A percentile compares a stretch with the other conserved stretches of the same genome.
Conservation (phyloP, 2,888 invertebrate species). For the Uloborus plumipes region DNA sequence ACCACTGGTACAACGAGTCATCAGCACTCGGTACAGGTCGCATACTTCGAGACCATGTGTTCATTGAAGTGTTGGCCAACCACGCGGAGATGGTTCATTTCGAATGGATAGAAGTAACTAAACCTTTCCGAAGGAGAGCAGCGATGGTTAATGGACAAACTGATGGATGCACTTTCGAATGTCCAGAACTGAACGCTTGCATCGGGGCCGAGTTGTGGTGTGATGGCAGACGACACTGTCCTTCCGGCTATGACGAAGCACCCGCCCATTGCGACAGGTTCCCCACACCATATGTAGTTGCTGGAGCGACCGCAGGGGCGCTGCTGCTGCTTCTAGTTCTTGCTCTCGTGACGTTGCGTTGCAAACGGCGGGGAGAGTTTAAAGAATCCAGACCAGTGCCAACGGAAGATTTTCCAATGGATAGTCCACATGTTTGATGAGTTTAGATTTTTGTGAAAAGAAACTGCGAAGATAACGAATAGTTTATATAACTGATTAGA, state of each 20-base stretch:
- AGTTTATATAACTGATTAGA: no score
- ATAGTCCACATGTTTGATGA: constrained; percentile 57
- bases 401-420: constrained; percentile 63
- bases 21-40: constrained; percentile 67
- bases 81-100: constrained; percentile 57
- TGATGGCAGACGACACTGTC: constrained; percentile 84
- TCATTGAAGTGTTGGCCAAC: constrained; percentile 64
- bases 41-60: constrained; percentile 73
- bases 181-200: constrained; percentile 85
- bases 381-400: constrained; percentile 61
- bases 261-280: constrained; percentile 72
- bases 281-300: constrained; percentile 59
- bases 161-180: constrained; percentile 80
- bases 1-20: constrained; percentile 66
- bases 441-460: no score
- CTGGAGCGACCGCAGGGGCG: constrained; percentile 42
- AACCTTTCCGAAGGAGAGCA: constrained; percentile 63
- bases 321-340: constrained; percentile 38
- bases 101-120: constrained; percentile 65
- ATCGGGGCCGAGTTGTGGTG: constrained; percentile 85
- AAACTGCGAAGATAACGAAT: no score
- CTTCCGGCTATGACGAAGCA: constrained; percentile 80
- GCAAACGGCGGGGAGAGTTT: constrained; percentile 43
- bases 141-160: constrained; percentile 66
- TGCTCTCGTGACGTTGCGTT: constrained; percentile 37